Base-by-base conservation (phyloP, 2,797 vertebrate species). In the Hippopotamyrus pictus region DNA sequence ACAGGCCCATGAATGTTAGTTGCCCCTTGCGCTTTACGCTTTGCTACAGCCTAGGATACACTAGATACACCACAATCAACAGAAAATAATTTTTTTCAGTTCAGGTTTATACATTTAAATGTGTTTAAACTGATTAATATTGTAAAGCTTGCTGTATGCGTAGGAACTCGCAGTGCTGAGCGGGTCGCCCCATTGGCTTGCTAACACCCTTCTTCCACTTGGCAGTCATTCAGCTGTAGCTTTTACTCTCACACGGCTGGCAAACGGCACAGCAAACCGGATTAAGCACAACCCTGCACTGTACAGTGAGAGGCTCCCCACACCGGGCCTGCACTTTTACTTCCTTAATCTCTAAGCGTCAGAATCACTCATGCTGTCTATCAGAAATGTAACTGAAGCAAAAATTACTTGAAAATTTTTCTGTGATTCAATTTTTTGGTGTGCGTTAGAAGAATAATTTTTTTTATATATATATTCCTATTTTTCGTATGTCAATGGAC, bases 341-440 rank as follows among this genome's bases (percentile, higher is more conserved):
- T 33, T 50, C 48, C 46, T 85, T 85, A 85, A 14, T 25, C 46
- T 25, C 7, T 2, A 53, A 17, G 41, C n/a, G 3, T n/a, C 9
- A 57, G 51, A 57, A 37, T 37, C 44, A 84, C 17, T 33, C 29
- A 37, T 57, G 33, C 22, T 87, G 46, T 87, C 51, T 59, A 87
- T 57, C 33, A 37, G 51, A 51, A 54, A 57, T 57, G 33, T 9
- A 12, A 87, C 14, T 33, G 17, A 29, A n/a, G 17, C 17, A 87
- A 59, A 12, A 88, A 88, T 65, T 88, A 88, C 54, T 88, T 88
- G 85, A 54, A 88, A 65, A 46, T 44, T 46, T 33, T 62, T 62
- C 14, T 0, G 17, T 57, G 53, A 7, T n/a, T 44, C 5, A 87
- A 22, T 59, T 29, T 89, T 17, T 62, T 57, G 41, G 82, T 90